Conservation (phyloP, 2,113 vertebrate genomes). For the Trochalopteron elliotii region DNA sequence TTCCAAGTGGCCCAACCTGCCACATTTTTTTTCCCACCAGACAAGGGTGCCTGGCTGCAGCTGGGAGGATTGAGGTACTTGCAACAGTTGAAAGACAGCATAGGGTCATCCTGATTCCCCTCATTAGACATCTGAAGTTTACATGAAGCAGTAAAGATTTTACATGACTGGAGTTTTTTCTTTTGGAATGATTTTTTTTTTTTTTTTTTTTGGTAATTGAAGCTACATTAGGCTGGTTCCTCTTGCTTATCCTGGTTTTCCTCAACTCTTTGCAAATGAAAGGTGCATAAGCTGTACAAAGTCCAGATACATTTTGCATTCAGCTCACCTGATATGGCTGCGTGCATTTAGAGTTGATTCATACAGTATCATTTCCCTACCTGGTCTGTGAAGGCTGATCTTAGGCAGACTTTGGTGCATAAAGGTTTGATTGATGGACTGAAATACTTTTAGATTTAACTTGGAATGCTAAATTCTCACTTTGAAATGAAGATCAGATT, state of each 20-base stretch:
- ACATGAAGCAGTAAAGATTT: not conserved
- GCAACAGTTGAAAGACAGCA: not conserved
- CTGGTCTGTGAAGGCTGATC: not conserved
- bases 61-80: not conserved
- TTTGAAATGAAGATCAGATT: not conserved
- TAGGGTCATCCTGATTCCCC: not conserved
- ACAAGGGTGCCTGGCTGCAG: not conserved
- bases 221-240: not conserved
- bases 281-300: not conserved
- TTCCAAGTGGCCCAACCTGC: not conserved
- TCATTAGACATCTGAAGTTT: not conserved
- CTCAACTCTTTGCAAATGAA: not conserved
- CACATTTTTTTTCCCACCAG: not conserved
- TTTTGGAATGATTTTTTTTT: not conserved
- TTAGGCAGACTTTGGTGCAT: not conserved
- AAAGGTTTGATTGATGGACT: not conserved
- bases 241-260: not conserved
- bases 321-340: not conserved
- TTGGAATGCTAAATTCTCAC: not conserved
- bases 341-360: not conserved
- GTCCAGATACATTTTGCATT: not conserved
- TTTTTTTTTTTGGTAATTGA: not conserved
- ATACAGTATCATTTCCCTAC: not conserved
- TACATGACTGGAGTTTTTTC: not conserved
- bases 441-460: not conserved